Evolutionary conservation across 2,113 vertebrate genomes (phyloP).

Genomic region (Ammodramus savannarum): DNA sequence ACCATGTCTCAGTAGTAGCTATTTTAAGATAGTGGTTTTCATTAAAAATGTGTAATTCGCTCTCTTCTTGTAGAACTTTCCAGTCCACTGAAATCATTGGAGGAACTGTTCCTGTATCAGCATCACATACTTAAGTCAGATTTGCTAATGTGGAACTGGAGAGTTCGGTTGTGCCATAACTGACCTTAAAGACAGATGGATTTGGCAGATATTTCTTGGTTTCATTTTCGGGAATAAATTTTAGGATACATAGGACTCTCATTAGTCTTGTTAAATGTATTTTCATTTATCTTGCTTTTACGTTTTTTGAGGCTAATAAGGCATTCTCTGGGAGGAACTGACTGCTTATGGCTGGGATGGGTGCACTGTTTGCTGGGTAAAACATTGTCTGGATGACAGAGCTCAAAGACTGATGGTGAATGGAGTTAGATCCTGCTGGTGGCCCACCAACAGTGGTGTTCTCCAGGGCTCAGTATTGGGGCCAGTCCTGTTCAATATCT

Average conservation of each 20-base stretch:
- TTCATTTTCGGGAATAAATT: background rate
- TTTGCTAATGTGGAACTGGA: background rate
- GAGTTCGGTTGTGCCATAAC: background rate
- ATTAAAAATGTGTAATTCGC: background rate
- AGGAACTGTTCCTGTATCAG: background rate
- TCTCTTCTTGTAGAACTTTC: background rate
- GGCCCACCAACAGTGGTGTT: background rate
- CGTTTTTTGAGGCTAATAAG: background rate
- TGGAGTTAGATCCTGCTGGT: background rate
- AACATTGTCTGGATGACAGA: background rate
- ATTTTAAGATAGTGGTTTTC: background rate
- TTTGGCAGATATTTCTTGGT: background rate
- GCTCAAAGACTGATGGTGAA: background rate
- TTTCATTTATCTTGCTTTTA: background rate
- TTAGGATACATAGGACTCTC: background rate
- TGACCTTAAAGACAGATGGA: background rate
- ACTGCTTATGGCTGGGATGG: background rate
- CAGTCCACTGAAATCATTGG: background rate
- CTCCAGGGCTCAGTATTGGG: background rate
- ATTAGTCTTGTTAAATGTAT: background rate
- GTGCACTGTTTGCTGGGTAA: background rate
- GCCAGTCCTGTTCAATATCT: background rate
- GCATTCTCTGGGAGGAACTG: background rate
- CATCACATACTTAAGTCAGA: background rate
- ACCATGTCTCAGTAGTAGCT: background rate